Base-by-base conservation (phyloP, 1,140 invertebrate species). In the Metopolophium dirhodum region DNA sequence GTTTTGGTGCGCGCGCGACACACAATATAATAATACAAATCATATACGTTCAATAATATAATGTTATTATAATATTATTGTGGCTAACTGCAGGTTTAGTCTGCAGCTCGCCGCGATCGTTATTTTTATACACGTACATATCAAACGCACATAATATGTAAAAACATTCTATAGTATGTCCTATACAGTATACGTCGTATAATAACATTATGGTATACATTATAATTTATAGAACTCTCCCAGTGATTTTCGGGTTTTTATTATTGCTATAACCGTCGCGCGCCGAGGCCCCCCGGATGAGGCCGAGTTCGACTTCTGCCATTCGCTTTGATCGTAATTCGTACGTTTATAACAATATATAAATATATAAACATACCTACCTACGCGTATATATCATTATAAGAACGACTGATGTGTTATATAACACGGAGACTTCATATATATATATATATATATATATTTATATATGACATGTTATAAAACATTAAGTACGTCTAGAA, bases 251-350 rank as follows among this genome's bases (percentile, higher is more conserved):
- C 30, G 61, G 61, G 3, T 14, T 77, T 57, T 77, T 18, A 51
- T 18, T 30, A 77, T 77, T 77, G 61, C 61, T 77, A 18, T 77
- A 77, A 4, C 30, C 4, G 6, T 9, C 26, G 61, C 14, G 41
- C 41, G 41, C 3, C 41, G 41, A 8, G 8, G 8, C 61, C n/a
- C 57, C 4, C 61, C 61, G 14, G 14, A 77, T 35, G 61, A 77
- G 2, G 41, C n/a, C 61, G 61, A n/a, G n/a, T 77, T 77, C 30
- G n/a, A 77, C 61, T 77, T 18, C 61, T n/a, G 51, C 20, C 20
- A n/a, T 77, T 77, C 61, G n/a, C 61, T n/a, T 77, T 77, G 30
- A 77, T 77, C 61, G n/a, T 77, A 77, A n/a, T 68, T 68, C 61
- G 61, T 77, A 35, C 61, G 61, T n/a, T 77, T 77, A 35, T 77